A percentile compares a stretch with the other conserved stretches of the same genome.
phyloP scores from a whole-genome alignment of 2,113 vertebrate genomes.

The Tychaedon coryphoeus region DNA sequence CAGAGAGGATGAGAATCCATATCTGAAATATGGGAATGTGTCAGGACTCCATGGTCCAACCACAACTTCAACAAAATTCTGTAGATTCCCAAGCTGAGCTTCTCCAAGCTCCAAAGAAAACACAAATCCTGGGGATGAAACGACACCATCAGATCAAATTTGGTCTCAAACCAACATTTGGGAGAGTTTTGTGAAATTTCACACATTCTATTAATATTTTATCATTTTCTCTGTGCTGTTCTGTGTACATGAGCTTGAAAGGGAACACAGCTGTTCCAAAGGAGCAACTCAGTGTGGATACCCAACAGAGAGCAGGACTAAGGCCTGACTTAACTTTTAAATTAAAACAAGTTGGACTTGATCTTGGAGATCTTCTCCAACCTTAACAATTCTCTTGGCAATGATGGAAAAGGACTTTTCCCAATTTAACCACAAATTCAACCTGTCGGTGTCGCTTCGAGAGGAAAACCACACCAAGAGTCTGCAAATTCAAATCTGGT shows the following conservation, averaged over 20 bases:
- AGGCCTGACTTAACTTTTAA: background rate
- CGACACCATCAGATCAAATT: background rate
- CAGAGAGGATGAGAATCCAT: background rate
- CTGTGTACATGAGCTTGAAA: accelerated
- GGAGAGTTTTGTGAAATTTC: background rate
- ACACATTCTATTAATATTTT: background rate
- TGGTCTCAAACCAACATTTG: accelerated
- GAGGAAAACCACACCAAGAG: background rate
- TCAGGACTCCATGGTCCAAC: background rate
- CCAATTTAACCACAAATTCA: background rate
- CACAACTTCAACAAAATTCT: background rate
- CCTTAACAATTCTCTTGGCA: background rate
- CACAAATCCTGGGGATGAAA: background rate
- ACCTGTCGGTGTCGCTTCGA: accelerated
- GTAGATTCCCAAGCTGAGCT: background rate
- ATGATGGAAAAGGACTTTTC: background rate
- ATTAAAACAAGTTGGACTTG: background rate
- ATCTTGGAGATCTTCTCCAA: background rate
- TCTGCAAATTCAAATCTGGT: background rate
- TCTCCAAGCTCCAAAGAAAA: background rate
- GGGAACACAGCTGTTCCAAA: background rate
- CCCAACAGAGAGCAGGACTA: background rate
- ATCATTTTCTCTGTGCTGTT: accelerated
- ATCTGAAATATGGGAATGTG: background rate
- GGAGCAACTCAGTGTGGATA: too few species aligned